Evolutionary conservation across 2,888 invertebrate genomes (phyloP).

Genomic region (Boloria euphrosyne): DNA sequence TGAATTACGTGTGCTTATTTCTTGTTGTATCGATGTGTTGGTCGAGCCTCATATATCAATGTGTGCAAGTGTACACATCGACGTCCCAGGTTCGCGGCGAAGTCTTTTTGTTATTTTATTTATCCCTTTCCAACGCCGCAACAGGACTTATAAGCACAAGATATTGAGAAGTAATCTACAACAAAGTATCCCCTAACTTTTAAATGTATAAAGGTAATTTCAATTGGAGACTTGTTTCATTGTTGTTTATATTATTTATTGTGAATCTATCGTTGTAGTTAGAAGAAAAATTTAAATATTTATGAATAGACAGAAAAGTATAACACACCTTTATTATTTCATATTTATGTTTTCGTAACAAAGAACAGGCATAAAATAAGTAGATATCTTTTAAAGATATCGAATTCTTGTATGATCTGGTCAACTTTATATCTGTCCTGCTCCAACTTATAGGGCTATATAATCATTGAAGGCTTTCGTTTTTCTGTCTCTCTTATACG

Average conservation of each 20-base stretch:
- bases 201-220: background rate
- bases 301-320: background rate
- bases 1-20: constrained; percentile 63
- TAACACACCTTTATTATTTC: background rate
- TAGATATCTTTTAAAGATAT: constrained; percentile 26
- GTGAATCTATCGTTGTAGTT: background rate
- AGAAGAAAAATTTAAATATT: background rate
- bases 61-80: constrained; percentile 63
- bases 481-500: constrained; percentile 52
- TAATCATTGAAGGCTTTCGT: constrained; percentile 21
- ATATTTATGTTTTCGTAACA: constrained; percentile 37
- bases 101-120: constrained; percentile 78
- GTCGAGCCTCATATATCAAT: constrained; percentile 57
- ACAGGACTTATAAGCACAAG: constrained; percentile 50
- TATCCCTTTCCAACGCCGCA: constrained; percentile 69
- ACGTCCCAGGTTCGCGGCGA: constrained; percentile 61
- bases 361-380: constrained; percentile 24
- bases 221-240: background rate
- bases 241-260: background rate
- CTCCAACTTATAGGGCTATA: constrained; percentile 49
- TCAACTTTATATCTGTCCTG: constrained; percentile 49
- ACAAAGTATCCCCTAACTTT: too few species aligned
- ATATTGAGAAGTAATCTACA: background rate
- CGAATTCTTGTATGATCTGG: constrained; percentile 32
- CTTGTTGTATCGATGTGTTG: constrained; percentile 58